These are phyloP conservation scores for Typhlichthys subterraneus DNA, from an alignment of 2,797 vertebrate species.

Conservation along the genomic window DNA sequence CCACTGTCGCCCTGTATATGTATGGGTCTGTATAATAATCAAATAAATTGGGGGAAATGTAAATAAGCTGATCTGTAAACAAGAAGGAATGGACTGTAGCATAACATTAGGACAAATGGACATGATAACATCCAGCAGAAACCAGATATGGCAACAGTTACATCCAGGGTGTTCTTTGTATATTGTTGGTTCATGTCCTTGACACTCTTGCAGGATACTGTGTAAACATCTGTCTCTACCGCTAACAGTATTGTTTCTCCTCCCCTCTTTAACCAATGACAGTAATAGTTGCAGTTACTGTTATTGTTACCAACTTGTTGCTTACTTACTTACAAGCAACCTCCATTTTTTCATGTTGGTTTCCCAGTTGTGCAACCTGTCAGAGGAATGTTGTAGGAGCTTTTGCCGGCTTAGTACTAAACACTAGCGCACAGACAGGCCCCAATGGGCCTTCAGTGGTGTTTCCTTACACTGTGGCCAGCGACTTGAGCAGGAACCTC, in stretches of 20 bases:
- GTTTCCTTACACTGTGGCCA: conserved; percentile 50
- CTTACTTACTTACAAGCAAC: neutral
- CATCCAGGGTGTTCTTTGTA: neutral
- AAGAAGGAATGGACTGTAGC: too few relatives aligned
- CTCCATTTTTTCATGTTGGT: conserved; percentile 30
- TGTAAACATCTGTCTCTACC: conserved; percentile 50
- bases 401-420: conserved; percentile 15
- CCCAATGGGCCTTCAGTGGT: conserved; percentile 42
- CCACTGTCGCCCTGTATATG: too few relatives aligned
- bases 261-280: conserved; percentile 39
- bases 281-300: conserved; percentile 27
- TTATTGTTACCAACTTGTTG: too few relatives aligned
- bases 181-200: conserved; percentile 42
- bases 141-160: neutral
- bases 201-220: conserved; percentile 28
- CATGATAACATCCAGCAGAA: conserved; percentile 12
- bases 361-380: conserved; percentile 51
- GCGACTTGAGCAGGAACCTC: conserved; percentile 39
- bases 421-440: conserved; percentile 13
- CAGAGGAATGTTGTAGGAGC: conserved; percentile 53
- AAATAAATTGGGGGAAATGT: too few relatives aligned
- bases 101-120: too few relatives aligned
- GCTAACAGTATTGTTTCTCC: conserved; percentile 42
- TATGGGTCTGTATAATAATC: too few relatives aligned
- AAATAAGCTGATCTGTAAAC: too few relatives aligned